These are phyloP conservation scores for Acrocyrtus sp. DNA, from an alignment of 2,888 invertebrate genomes.

Conservation along the genomic window DNA sequence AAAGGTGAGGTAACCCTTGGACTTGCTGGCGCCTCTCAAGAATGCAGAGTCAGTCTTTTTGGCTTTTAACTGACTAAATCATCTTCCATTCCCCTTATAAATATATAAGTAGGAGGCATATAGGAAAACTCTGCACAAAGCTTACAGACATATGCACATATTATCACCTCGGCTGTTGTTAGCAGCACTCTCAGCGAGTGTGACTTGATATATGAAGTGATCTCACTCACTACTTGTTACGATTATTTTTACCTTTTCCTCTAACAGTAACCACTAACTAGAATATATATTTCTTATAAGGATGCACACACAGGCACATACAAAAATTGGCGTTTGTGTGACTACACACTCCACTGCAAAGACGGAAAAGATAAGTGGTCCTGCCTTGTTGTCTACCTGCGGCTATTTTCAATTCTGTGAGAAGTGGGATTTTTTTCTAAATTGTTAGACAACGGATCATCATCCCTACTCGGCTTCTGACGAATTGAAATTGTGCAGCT, in stretches of 20 bases:
- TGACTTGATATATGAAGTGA: conserved; percentile 19
- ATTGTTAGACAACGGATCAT: no score
- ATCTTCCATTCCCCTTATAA: background rate
- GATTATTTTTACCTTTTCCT: conserved; percentile 15
- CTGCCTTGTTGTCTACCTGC: conserved; percentile 33
- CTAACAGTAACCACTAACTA: no score
- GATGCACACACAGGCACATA: no score
- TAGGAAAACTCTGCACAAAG: background rate
- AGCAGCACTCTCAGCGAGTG: conserved; percentile 16
- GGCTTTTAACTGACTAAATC: conserved; percentile 29
- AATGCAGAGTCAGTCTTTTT: conserved; percentile 44
- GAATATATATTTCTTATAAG: no score
- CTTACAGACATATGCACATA: conserved; percentile 3
- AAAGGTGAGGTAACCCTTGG: conserved; percentile 60
- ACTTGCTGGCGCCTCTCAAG: conserved; percentile 59
- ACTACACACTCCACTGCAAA: no score
- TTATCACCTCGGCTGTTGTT: background rate
- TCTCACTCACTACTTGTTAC: conserved; percentile 13
- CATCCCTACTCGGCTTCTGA: no score
- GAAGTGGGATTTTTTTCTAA: no score
- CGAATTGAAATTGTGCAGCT: no score
- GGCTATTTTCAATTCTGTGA: no score
- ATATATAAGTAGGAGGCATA: background rate
- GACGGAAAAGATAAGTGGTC: conserved; percentile 3
- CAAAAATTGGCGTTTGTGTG: no score